Conservation (phyloP, 2,888 invertebrate genomes). For the Drosophila subquinaria region DNA sequence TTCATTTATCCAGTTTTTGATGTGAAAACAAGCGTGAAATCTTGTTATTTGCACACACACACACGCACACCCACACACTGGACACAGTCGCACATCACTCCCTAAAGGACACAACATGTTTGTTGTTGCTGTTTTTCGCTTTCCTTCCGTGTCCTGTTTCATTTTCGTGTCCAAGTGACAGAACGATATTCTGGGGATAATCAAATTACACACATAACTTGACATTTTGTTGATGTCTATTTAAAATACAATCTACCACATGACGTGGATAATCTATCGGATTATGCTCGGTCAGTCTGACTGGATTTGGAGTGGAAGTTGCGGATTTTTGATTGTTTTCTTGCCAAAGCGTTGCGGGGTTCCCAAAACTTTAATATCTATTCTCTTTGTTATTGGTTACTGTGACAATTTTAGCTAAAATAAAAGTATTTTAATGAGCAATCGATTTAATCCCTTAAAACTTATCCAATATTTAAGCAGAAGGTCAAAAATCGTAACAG, state of each 20-base stretch:
- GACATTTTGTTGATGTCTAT: conserved; percentile 26
- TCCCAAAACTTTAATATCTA: neutral
- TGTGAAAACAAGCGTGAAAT: conserved; percentile 67
- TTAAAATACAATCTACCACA: conserved; percentile 10
- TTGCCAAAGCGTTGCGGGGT: neutral
- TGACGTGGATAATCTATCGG: conserved; percentile 6
- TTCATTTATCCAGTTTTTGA: conserved; percentile 45
- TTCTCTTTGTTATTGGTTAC: too few relatives aligned
- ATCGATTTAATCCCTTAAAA: too few relatives aligned
- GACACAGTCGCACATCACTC: neutral
- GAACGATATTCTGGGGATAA: conserved; percentile 9
- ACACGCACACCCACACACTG: neutral
- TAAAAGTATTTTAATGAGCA: too few relatives aligned
- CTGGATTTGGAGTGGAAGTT: neutral
- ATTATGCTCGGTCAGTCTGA: neutral
- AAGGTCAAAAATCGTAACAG: too few relatives aligned
- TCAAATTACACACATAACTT: conserved; percentile 24
- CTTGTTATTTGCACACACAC: conserved; percentile 49
- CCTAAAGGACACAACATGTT: neutral
- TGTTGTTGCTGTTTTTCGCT: conserved; percentile 1
- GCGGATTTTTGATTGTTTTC: neutral
- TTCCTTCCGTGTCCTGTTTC: neutral
- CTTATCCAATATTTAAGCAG: too few relatives aligned
- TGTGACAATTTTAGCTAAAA: too few relatives aligned
- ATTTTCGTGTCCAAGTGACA: conserved; percentile 10